A percentile compares a stretch with the other conserved stretches of the same genome.
Evolutionary conservation across 2,888 invertebrate genomes (phyloP).

Genomic region (Ctena decussata): DNA sequence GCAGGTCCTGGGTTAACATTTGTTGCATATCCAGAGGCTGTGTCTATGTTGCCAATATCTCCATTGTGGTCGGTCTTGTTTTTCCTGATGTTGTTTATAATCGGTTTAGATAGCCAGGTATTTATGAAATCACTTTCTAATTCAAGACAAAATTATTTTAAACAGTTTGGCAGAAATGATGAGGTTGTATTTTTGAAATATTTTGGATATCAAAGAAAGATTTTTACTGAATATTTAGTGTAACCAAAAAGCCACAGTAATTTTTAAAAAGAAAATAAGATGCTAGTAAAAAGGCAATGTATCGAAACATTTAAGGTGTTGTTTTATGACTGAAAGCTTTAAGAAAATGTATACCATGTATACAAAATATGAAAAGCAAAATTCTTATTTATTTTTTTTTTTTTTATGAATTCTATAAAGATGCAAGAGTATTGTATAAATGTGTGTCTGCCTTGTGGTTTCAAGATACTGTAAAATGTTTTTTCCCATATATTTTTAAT

Average conservation of each 20-base stretch:
- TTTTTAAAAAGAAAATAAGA: too few relatives aligned
- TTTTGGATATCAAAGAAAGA: too few relatives aligned
- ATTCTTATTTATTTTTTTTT: too few relatives aligned
- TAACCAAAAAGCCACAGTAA: too few relatives aligned
- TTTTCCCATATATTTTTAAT: background rate
- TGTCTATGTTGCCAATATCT: constrained; percentile 83
- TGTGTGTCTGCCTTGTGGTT: constrained; percentile 10
- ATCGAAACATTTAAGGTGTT: too few relatives aligned
- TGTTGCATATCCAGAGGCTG: constrained; percentile 86
- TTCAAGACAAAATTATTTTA: background rate
- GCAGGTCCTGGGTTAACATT: constrained; percentile 86
- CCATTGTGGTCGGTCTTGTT: constrained; percentile 85
- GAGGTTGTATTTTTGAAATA: too few relatives aligned
- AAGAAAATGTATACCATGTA: too few relatives aligned
- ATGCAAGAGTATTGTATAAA: background rate
- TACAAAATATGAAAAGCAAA: too few relatives aligned
- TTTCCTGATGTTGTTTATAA: constrained; percentile 85
- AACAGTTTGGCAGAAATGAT: background rate
- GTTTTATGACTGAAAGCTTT: too few relatives aligned
- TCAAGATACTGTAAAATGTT: background rate
- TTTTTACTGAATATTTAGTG: too few relatives aligned
- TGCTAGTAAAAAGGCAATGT: too few relatives aligned
- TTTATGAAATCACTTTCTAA: constrained; percentile 6
- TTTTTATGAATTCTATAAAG: background rate
- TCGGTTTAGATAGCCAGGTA: constrained; percentile 86